Evolutionary conservation across 2,113 vertebrate species (phyloP).

Genomic region (Phyllostomus discolor): DNA sequence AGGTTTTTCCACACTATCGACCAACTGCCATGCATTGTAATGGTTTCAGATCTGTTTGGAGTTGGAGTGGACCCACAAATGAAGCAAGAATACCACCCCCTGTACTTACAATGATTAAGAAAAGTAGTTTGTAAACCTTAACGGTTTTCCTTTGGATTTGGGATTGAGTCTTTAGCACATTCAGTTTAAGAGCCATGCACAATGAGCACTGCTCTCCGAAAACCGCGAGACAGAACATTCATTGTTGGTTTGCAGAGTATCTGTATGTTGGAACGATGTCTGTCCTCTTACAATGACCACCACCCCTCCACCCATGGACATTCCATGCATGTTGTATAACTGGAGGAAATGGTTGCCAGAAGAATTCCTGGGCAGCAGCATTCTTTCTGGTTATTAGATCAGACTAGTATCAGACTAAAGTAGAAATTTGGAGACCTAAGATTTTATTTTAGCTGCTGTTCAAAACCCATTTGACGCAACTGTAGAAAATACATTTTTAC

Average conservation of each 20-base stretch:
- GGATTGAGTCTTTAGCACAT: conserved; percentile 52
- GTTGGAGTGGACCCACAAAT: conserved; percentile 80
- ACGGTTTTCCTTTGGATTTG: conserved; percentile 73
- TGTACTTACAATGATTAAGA: conserved; percentile 77
- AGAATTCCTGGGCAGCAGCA: background rate
- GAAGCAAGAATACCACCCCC: conserved; percentile 74
- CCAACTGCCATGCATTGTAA: conserved; percentile 81
- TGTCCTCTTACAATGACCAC: background rate
- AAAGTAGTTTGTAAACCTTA: conserved; percentile 76
- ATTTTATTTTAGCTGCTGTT: background rate
- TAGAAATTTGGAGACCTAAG: background rate
- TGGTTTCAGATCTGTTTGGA: conserved; percentile 80
- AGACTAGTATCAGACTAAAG: background rate
- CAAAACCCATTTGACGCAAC: background rate
- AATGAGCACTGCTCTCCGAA: background rate
- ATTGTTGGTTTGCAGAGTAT: background rate
- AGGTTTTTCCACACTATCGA: conserved; percentile 86
- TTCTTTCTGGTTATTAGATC: background rate
- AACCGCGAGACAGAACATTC: background rate
- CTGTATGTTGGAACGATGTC: background rate
- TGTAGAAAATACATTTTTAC: background rate
- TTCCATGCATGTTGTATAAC: background rate
- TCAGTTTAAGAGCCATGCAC: background rate
- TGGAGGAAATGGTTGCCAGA: background rate
- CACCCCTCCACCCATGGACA: accelerated